These are phyloP conservation scores for Anniella stebbinsi DNA, from an alignment of 2,797 vertebrate genomes.

Conservation along the genomic window DNA sequence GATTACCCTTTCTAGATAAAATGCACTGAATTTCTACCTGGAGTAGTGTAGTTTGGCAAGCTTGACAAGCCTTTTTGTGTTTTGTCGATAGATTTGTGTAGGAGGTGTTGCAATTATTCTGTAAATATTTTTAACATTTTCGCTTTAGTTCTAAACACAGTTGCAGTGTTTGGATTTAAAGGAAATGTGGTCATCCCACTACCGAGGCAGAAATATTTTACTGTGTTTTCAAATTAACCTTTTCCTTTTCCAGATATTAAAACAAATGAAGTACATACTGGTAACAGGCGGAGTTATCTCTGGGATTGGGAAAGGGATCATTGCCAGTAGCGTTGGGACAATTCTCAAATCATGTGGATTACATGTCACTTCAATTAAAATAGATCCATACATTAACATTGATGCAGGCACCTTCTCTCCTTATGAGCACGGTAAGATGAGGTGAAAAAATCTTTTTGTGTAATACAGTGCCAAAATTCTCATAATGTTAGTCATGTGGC, in stretches of 20 bases:
- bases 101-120: not conserved
- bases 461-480: not conserved
- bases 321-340: constrained; percentile 96
- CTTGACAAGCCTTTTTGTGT: not conserved
- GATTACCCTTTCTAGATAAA: too few species aligned
- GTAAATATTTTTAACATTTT: not conserved
- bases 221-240: not conserved
- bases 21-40: not conserved
- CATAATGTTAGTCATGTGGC: not conserved
- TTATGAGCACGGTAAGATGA: constrained; percentile 91
- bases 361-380: constrained; percentile 95
- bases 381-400: constrained; percentile 98
- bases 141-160: not conserved
- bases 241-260: constrained; percentile 39
- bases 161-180: not conserved
- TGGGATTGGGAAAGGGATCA: constrained; percentile 96
- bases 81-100: not conserved
- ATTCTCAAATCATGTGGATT: constrained; percentile 96
- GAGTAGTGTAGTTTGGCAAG: not conserved
- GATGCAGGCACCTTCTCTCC: constrained; percentile 97
- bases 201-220: not conserved
- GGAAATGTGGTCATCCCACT: not conserved
- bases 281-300: constrained; percentile 98
- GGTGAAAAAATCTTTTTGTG: not conserved
- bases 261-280: constrained; percentile 95